Conservation (phyloP, 2,797 vertebrate species). For the Coendou prehensilis region DNA sequence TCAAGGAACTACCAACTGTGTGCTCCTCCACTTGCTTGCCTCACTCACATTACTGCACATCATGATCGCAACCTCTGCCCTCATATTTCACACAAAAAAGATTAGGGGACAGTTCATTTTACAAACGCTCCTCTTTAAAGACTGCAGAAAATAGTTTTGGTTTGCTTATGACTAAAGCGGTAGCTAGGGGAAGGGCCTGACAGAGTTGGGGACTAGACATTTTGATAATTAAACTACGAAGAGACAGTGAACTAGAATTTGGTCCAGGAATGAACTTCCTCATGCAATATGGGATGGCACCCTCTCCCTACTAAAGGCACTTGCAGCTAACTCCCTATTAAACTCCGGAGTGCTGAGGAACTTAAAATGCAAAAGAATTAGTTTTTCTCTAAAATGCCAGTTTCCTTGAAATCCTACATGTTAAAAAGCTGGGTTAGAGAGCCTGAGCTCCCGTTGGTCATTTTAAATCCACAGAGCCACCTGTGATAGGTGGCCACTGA, state of each 20-base stretch:
- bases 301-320: not conserved
- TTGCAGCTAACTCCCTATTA: not conserved
- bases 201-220: not conserved
- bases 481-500: not conserved
- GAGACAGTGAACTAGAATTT: not conserved
- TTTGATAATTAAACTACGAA: not conserved
- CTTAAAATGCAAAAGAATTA: not conserved
- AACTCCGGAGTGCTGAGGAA: not conserved
- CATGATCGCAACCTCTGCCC: conserved; percentile 43
- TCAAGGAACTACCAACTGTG: not conserved
- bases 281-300: not conserved
- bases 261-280: not conserved
- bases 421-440: not conserved
- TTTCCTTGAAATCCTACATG: not conserved
- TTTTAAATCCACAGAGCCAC: not conserved
- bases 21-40: not conserved
- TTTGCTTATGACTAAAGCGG: not conserved
- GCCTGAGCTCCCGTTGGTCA: not conserved
- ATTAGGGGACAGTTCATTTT: conserved; percentile 33
- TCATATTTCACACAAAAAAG: conserved; percentile 10
- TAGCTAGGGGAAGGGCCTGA: not conserved
- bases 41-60: not conserved
- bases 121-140: conserved; percentile 29
- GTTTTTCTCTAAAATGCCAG: not conserved
- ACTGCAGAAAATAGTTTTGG: not conserved